Percentiles rank a stretch among this genome's conserved stretches.
These are phyloP conservation scores for Hippotragus niger DNA, from an alignment of 2,113 vertebrate genomes.

Conservation along the genomic window DNA sequence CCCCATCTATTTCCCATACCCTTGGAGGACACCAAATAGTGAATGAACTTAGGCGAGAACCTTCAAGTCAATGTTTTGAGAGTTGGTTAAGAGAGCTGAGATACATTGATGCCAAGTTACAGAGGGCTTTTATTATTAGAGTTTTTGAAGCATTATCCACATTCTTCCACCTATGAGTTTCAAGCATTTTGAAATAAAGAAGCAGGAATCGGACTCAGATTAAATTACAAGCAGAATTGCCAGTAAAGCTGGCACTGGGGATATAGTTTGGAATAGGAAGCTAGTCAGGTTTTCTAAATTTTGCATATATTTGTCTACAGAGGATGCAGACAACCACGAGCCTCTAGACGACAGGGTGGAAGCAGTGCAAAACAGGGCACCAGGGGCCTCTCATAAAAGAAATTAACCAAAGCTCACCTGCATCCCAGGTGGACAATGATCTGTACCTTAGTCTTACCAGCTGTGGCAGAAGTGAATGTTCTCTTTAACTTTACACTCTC, in stretches of 20 bases:
- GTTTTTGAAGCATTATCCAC: background rate
- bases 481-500: background rate
- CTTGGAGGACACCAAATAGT: background rate
- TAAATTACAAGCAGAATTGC: background rate
- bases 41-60: background rate
- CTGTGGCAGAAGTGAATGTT: background rate
- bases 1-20: background rate
- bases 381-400: background rate
- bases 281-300: background rate
- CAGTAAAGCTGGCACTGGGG: background rate
- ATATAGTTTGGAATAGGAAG: background rate
- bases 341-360: background rate
- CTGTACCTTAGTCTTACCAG: background rate
- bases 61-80: background rate
- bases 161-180: background rate
- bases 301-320: background rate
- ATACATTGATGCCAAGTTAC: background rate
- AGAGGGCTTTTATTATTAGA: background rate
- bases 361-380: background rate
- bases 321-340: background rate
- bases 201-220: background rate
- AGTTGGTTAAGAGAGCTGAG: background rate
- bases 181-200: background rate
- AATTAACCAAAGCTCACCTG: background rate
- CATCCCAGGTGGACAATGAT: rapidly evolving